These are phyloP conservation scores for Amphipyra tragopoginis DNA, from an alignment of 2,888 invertebrate species.

Conservation along the genomic window DNA sequence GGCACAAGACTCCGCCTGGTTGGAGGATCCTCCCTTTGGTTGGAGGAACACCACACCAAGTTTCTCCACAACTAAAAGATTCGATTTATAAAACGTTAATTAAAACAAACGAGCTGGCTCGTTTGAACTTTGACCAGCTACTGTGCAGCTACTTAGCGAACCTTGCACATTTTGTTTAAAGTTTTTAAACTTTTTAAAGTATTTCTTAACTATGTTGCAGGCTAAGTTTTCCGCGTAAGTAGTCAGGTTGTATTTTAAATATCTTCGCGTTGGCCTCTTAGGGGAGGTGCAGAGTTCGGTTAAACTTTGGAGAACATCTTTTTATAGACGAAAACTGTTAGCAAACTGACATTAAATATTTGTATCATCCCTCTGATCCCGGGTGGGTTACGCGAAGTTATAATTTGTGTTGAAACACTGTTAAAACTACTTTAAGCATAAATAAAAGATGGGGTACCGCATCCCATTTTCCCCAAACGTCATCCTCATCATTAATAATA, in stretches of 20 bases:
- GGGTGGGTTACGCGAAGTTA: neutral
- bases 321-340: neutral
- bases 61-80: constrained; percentile 16
- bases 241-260: constrained; percentile 45
- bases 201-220: constrained; percentile 34
- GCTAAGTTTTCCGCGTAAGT: constrained; percentile 23
- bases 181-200: constrained; percentile 33
- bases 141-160: constrained; percentile 28
- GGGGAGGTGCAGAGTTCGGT: neutral
- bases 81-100: constrained; percentile 35
- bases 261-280: constrained; percentile 20
- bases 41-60: too few relatives aligned
- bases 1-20: too few relatives aligned
- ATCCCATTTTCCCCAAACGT: too few relatives aligned
- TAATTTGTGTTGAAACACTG: neutral
- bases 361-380: neutral
- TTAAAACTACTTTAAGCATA: neutral
- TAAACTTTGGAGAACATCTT: neutral
- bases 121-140: constrained; percentile 39
- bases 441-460: neutral
- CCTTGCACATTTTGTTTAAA: constrained; percentile 42
- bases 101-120: constrained; percentile 34
- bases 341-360: neutral
- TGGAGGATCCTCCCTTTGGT: too few relatives aligned
- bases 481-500: too few relatives aligned